These are phyloP conservation scores for Melanostoma mellinum DNA, from an alignment of 2,888 invertebrate species.

Conservation along the genomic window DNA sequence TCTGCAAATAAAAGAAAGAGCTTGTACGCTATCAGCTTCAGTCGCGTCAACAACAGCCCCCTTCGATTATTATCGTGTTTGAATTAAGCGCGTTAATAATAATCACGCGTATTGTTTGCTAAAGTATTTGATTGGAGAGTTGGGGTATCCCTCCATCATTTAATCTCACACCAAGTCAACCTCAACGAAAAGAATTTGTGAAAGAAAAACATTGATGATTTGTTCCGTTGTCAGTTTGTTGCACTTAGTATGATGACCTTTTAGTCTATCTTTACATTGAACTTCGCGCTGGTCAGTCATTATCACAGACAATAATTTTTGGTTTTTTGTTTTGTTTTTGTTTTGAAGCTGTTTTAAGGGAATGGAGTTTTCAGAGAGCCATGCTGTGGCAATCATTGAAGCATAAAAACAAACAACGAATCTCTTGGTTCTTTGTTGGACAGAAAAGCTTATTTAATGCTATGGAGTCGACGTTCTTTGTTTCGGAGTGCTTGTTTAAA, in stretches of 20 bases:
- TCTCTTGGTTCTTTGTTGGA: too few relatives aligned
- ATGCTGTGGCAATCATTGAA: neutral
- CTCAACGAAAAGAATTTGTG: constrained; percentile 1
- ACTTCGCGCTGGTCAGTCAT: constrained; percentile 38
- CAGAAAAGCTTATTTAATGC: too few relatives aligned
- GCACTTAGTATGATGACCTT: constrained; percentile 50
- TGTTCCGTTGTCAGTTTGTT: constrained; percentile 47
- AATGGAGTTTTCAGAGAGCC: constrained; percentile 18
- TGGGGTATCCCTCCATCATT: constrained; percentile 2
- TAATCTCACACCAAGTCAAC: neutral
- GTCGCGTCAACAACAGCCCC: neutral
- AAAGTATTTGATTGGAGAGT: constrained; percentile 15
- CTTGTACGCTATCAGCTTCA: constrained; percentile 18
- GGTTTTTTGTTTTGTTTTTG: constrained; percentile 1
- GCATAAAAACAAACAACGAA: neutral
- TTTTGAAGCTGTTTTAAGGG: constrained; percentile 3
- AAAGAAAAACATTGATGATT: constrained; percentile 43
- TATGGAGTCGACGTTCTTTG: too few relatives aligned
- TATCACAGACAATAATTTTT: constrained; percentile 36
- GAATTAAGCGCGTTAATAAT: constrained; percentile 42
- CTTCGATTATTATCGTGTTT: constrained; percentile 34
- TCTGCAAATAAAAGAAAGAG: constrained; percentile 37
- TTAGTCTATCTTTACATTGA: constrained; percentile 36
- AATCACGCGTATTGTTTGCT: constrained; percentile 26
- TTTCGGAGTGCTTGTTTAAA: too few relatives aligned